Base-by-base conservation (phyloP, 2,888 invertebrate genomes). In the Lomographa bimaculata region DNA sequence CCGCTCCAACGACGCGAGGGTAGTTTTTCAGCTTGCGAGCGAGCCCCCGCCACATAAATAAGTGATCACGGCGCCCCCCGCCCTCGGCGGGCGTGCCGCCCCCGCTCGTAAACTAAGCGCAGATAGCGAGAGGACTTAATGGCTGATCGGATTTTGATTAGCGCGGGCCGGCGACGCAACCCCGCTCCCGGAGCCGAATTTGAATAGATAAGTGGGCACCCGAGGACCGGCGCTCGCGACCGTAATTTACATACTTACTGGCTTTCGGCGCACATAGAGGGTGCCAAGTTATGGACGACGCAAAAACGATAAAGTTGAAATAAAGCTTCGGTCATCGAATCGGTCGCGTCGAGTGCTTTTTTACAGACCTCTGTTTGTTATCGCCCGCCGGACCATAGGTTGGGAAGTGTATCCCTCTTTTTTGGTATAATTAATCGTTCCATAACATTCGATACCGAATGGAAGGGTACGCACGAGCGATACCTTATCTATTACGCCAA, bases 121-220 rank as follows among this genome's bases (percentile, higher is more conserved):
- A 85, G 86, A 89, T 87, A 87, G 85, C 85, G 79, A 79, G 80
- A 85, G 83, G 82, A 85, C 86, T 84, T 89, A 89, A 89, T 89
- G 86, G 87, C 87, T 87, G 87, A 89, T 89, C 87, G 87, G 87
- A 85, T 87, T 89, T 87, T 87, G 87, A 89, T 87, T 86, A 89
- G 85, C 89, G 82, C 71, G 77, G 87, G 79, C 84, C 84, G 79
- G 82, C 83, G 82, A 82, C 79, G 82, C 82, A 76, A 71, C 77
- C 74, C 78, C 75, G 75, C 79, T 72, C 74, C 76, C 75, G 67
- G 62, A 76, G 77, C 79, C 79, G 79, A 89, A 89, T 89, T 89
- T 89, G 87, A 89, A 89, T 89, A 89, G 89, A 89, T 89, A 89
- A 89, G 87, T 84, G 84, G 81, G 81, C 79, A 79, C 76, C 79